Conservation (phyloP, 2,888 invertebrate genomes). For the Cyaniris semiargus region DNA sequence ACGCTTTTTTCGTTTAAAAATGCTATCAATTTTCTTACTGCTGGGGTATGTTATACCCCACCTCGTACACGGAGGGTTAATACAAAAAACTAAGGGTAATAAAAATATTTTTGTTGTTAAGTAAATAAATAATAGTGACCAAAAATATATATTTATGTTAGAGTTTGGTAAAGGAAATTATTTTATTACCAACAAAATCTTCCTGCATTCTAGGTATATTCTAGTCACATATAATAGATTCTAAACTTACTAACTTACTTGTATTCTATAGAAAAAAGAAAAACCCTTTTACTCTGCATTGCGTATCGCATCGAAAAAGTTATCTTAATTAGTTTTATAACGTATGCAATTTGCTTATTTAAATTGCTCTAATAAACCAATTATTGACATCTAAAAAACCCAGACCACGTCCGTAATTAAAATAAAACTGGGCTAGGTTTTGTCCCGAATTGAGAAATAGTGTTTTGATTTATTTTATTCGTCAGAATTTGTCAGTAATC, state of each 20-base stretch:
- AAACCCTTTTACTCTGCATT: neutral
- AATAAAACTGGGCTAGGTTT: slow-evolving; percentile 44
- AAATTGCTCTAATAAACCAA: slow-evolving; percentile 37
- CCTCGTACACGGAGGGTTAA: too few relatives aligned
- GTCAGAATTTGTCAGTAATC: neutral
- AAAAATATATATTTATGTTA: neutral
- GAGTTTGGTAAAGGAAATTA: neutral
- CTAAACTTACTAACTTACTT: too few relatives aligned
- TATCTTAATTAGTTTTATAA: slow-evolving; percentile 38
- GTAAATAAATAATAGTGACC: neutral
- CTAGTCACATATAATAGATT: neutral
- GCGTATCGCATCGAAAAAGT: slow-evolving; percentile 16
- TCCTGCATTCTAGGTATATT: neutral
- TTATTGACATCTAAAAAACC: slow-evolving; percentile 44
- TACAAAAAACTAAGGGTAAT: neutral
- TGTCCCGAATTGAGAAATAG: slow-evolving; percentile 40
- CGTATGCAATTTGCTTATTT: slow-evolving; percentile 42
- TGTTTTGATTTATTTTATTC: slow-evolving; percentile 24
- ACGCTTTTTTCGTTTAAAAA: too few relatives aligned
- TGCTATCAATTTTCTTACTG: too few relatives aligned
- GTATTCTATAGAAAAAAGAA: neutral
- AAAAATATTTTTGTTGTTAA: neutral
- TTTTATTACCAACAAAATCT: neutral
- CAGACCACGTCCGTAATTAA: slow-evolving; percentile 45
- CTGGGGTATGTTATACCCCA: too few relatives aligned